Base-by-base conservation (phyloP, 2,113 vertebrate genomes). In the Cettia cetti region DNA sequence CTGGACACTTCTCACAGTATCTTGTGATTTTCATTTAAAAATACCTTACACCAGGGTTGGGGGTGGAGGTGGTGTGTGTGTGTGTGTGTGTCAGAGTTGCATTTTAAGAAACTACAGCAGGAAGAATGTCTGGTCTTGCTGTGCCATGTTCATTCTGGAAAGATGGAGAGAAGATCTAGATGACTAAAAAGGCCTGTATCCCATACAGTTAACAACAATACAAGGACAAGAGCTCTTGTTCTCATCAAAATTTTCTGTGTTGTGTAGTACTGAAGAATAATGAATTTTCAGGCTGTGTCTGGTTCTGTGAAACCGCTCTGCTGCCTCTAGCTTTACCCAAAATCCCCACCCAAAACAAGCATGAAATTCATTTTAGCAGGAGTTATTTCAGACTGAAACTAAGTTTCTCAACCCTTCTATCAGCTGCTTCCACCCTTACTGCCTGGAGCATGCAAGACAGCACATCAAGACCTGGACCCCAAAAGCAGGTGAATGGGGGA, bases 51-150 rank as follows among this genome's bases (percentile, higher is more conserved):
- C 13, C 6, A 42, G 77, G 23, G 12, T 8, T 3, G 7, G 2
- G 4, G 3, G 5, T 24, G 18, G 22, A 1, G 57, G 13, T 2
- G 24, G 15, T 31, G 8, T 11, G 5, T 8, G 21, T 8, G 5
- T 17, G 12, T 22, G 11, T 27, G 14, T 11, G 19, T 60, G 15
- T 45, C 18, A 57, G 19, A 40, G 8, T 6, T 70, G 19, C 15
- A 28, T 79, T 90, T 82, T 42, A 45, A 80, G 44, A 56, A 76
- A 68, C 15, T 45, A 8, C 10, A 47, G 33, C 26, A 80, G 60
- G 26, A n/a, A 74, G 19, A 57, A 81, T 61, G 4, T 37, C 33
- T 56, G 19, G 26, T 74, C 37, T 64, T 89, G 28, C 18, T 53
- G 13, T 68, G n/a, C 31, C 17, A 77, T 78, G 24, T 45, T 84